Evolutionary conservation across 2,888 invertebrate species (phyloP).

Genomic region (Emmelina monodactyla): DNA sequence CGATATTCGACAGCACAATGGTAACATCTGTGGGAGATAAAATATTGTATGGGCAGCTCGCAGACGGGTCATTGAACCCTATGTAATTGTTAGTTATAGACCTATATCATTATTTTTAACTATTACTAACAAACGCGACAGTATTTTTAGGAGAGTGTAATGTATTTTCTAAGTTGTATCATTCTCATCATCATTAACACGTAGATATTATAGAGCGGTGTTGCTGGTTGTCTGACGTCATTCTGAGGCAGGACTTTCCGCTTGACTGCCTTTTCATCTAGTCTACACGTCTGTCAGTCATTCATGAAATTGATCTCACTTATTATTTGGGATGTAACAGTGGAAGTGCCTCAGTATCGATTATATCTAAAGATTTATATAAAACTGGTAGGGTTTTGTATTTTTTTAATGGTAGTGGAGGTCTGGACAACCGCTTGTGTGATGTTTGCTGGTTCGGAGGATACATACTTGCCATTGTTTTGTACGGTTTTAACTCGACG

Average conservation of each 20-base stretch:
- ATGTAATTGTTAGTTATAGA: slow-evolving; percentile 42
- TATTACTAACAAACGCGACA: slow-evolving; percentile 57
- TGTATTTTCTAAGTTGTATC: slow-evolving; percentile 54
- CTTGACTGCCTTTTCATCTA: slow-evolving; percentile 19
- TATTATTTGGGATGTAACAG: slow-evolving; percentile 21
- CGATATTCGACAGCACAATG: no score
- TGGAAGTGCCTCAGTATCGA: slow-evolving; percentile 51
- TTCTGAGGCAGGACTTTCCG: neutral
- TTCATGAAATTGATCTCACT: slow-evolving; percentile 5
- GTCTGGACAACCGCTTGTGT: slow-evolving; percentile 50
- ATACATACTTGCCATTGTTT: neutral
- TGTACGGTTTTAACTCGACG: slow-evolving; percentile 20
- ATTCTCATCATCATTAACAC: slow-evolving; percentile 26
- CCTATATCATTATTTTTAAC: slow-evolving; percentile 63
- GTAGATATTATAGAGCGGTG: slow-evolving; percentile 25
- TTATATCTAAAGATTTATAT: slow-evolving; percentile 39
- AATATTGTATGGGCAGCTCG: no score
- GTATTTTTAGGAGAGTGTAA: slow-evolving; percentile 57
- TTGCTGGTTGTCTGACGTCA: slow-evolving; percentile 20
- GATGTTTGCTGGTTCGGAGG: slow-evolving; percentile 28
- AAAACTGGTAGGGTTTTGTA: slow-evolving; percentile 57
- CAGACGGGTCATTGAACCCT: no score
- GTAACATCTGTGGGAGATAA: no score
- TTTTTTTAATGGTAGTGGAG: slow-evolving; percentile 46
- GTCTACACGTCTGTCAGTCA: slow-evolving; percentile 22